Evolutionary conservation across 2,888 invertebrate species (phyloP), one percentile per base, ranked within the genome.

Genomic region (Pollenia griseotomentosa): DNA sequence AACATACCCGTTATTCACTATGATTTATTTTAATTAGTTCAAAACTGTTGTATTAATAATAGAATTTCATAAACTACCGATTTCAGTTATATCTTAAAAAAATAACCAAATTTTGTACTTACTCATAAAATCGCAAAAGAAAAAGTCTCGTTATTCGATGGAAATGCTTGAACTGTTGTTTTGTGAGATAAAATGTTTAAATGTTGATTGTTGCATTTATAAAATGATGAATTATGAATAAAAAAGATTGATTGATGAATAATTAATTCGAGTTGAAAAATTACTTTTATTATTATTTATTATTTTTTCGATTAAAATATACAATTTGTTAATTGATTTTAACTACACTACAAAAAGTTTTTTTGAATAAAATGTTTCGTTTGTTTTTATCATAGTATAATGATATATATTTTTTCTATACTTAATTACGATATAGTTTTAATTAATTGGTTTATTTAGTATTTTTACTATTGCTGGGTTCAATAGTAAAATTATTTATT

Each of bases 261-360:
- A 12, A 14, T 63, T 23, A 14, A 55, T 8, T 46, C 2, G 12
- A n/a, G 57, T 73, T 51, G 14, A 48, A 78, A 48, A 23, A 53
- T 51, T 55, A 5, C 23, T 66, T 59, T 42, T 75, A 14, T 65
- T 46, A 71, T 14, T 68, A 51, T 77, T 83, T 83, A 57, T 75
- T 79, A 46, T 55, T 78, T 55, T 51, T 77, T 63, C 19, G 78
- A 78, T 78, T 81, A 84, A 81, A 84, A 87, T 82, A 59, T 82
- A 87, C 78, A 87, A 73, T 84, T 87, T 81, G 59, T 83, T 87
- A 84, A 82, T 89, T 90, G 88, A 88, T 88, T 91, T 91, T 90
- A 85, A 89, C 92, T 91, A 91, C 86, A 88, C 90, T 91, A 90
- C 83, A 90, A 91, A 89, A 89, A 87, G 19, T 23, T 19, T 33